phyloP scores from a whole-genome alignment of 2,797 vertebrate genomes.

The Coendou prehensilis region DNA sequence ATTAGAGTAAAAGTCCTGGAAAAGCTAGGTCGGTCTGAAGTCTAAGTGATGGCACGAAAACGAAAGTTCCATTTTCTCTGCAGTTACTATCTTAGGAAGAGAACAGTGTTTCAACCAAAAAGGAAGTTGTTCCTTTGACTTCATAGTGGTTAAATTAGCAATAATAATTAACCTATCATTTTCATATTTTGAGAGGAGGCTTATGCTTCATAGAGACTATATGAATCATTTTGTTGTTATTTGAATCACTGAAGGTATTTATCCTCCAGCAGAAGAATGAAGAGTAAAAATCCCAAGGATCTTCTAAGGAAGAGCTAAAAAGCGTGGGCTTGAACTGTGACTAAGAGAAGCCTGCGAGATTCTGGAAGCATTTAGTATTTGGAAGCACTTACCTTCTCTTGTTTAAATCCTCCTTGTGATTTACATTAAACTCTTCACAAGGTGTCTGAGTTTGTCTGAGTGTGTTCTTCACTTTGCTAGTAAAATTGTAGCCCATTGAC shows the following conservation, averaged over 20 bases:
- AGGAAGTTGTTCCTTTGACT: neutral
- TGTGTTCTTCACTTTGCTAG: neutral
- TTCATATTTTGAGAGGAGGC: neutral
- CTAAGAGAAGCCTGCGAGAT: neutral
- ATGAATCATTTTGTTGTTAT: neutral
- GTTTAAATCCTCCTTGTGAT: neutral
- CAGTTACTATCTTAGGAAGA: neutral
- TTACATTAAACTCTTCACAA: neutral
- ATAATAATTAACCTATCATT: neutral
- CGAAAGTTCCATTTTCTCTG: neutral
- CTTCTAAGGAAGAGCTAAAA: neutral
- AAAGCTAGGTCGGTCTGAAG: slow-evolving; percentile 30
- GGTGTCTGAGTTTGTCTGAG: neutral
- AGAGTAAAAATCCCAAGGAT: neutral
- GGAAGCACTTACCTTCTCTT: neutral
- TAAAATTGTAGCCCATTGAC: neutral
- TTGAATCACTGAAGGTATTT: neutral
- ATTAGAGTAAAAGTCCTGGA: slow-evolving; percentile 58
- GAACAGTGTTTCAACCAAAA: neutral
- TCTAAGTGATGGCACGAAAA: slow-evolving; percentile 3
- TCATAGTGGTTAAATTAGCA: neutral
- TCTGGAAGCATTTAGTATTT: neutral
- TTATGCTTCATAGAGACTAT: neutral
- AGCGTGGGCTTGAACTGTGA: neutral
- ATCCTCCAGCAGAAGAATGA: neutral